phyloP scores from a whole-genome alignment of 1,140 invertebrate genomes.

The Drosophila sechellia region DNA sequence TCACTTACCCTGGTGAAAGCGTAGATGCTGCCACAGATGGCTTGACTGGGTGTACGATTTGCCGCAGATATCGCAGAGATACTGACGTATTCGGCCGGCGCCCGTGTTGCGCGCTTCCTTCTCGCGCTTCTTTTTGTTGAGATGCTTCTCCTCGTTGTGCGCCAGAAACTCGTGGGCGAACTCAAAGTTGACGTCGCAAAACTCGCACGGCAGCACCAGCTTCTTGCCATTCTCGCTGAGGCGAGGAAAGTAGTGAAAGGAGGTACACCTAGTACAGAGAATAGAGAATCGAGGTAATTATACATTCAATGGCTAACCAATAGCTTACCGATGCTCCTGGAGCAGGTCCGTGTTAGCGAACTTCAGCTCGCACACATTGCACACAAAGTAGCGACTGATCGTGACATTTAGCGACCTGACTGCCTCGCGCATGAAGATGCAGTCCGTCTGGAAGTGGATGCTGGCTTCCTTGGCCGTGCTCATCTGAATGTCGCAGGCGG shows the following conservation, averaged over 20 bases:
- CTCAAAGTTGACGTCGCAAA: constrained; percentile 75
- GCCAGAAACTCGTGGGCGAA: constrained; percentile 84
- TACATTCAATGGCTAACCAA: no score
- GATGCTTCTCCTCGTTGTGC: constrained; percentile 83
- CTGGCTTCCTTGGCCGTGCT: constrained; percentile 85
- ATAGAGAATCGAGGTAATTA: not conserved
- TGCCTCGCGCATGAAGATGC: constrained; percentile 83
- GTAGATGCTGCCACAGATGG: constrained; percentile 87
- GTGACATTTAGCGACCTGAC: constrained; percentile 63
- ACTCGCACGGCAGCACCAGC: constrained; percentile 71
- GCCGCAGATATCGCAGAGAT: constrained; percentile 87
- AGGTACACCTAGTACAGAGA: constrained; percentile 45
- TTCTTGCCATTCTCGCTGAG: constrained; percentile 36
- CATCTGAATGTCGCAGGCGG: constrained; percentile 85
- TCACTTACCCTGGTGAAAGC: constrained; percentile 86
- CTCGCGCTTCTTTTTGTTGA: constrained; percentile 72
- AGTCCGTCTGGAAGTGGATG: constrained; percentile 86
- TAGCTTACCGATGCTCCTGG: constrained; percentile 84
- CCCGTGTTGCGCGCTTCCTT: constrained; percentile 59
- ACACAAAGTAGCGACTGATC: constrained; percentile 77
- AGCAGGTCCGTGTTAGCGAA: constrained; percentile 78
- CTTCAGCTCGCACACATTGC: constrained; percentile 85
- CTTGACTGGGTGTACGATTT: constrained; percentile 87
- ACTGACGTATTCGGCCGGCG: constrained; percentile 83
- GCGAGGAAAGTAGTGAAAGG: constrained; percentile 78